Base-by-base conservation (phyloP, 2,113 vertebrate species). In the Oplegnathus fasciatus region DNA sequence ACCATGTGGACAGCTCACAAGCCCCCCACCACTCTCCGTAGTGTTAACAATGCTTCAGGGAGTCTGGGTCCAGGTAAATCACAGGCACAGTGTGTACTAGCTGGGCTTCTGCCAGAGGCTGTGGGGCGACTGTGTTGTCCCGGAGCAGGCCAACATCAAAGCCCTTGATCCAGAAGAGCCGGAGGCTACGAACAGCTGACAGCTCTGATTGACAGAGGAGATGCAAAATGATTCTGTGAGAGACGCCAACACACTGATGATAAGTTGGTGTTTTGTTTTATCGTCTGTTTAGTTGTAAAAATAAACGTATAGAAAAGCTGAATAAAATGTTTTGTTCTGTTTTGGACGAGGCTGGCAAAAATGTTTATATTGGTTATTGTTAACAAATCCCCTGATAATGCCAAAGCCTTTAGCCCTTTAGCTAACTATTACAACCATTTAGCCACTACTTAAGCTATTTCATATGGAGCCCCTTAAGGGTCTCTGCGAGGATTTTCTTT, bases 141-240 rank as follows among this genome's bases (percentile, higher is more conserved):
- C 61, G 0, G 24, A 88, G 81, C 78, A 48, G 68, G 30, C 76
- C 66, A 0, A 77, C 91, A 91, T 92, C 91, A 91, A 92, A 93
- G 83, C 70, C 30, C 58, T 71, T 37, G 44, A 89, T 91, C 89
- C 91, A 79, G 61, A 75, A 52, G 74, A 83, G 84, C 92, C 90
- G 0, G 78, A 81, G 91, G 92, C 91, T 48, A 84, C 1, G 1
- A 76, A 14, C 72, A 85, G 72, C 55, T 20, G 5, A 65, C 62
- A 60, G 86, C 83, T 81, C 55, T 84, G 87, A 90, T 24, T 86
- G 91, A 92, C 84, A 73, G 80, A 64, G 40, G 73, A 80, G 69
- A 80, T 73, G 44, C 73, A 67, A 46, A 81, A 71, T 26, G 18
- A 82, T 75, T 64, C 68, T 20, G 10, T 62, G 40, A 70, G 40